phyloP scores from a whole-genome alignment of 2,888 invertebrate genomes.

The Dorcus hopei region DNA sequence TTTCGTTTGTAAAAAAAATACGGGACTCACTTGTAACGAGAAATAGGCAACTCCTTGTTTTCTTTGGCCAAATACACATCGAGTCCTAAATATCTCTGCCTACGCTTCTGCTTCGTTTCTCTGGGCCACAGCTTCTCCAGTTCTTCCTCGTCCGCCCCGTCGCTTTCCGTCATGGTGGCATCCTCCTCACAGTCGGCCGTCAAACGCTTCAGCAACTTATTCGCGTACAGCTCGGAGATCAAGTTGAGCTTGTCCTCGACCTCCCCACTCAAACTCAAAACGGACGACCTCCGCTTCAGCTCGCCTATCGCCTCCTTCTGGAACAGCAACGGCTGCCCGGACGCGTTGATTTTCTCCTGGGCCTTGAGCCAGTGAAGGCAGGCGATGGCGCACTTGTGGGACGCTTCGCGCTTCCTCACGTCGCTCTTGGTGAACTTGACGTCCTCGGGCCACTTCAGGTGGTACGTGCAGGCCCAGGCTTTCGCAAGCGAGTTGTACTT shows the following conservation, averaged over 20 bases:
- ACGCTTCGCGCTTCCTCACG: constrained; percentile 55
- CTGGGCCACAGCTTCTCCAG: constrained; percentile 9
- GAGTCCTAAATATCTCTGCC: constrained; percentile 25
- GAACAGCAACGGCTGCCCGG: constrained; percentile 54
- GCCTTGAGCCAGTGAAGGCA: constrained; percentile 56
- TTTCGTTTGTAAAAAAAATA: too few species aligned
- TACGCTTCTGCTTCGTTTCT: not conserved
- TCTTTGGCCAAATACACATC: constrained; percentile 37
- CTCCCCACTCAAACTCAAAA: constrained; percentile 25
- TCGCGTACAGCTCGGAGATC: constrained; percentile 39
- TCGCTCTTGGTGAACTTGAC: constrained; percentile 54
- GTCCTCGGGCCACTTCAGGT: constrained; percentile 58
- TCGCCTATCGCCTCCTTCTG: constrained; percentile 44
- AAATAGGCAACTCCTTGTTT: constrained; percentile 43
- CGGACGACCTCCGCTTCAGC: constrained; percentile 42
- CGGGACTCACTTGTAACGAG: constrained; percentile 47
- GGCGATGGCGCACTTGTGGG: constrained; percentile 53
- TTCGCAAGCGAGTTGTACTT: constrained; percentile 32
- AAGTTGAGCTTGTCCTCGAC: constrained; percentile 46
- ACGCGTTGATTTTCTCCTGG: constrained; percentile 50
- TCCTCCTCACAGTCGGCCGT: constrained; percentile 1
- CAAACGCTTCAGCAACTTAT: constrained; percentile 29
- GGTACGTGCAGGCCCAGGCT: constrained; percentile 56
- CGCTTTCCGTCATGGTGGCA: not conserved
- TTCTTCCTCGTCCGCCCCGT: constrained; percentile 12